phyloP scores from a whole-genome alignment of 2,113 vertebrate species.

The Haemorhous mexicanus region DNA sequence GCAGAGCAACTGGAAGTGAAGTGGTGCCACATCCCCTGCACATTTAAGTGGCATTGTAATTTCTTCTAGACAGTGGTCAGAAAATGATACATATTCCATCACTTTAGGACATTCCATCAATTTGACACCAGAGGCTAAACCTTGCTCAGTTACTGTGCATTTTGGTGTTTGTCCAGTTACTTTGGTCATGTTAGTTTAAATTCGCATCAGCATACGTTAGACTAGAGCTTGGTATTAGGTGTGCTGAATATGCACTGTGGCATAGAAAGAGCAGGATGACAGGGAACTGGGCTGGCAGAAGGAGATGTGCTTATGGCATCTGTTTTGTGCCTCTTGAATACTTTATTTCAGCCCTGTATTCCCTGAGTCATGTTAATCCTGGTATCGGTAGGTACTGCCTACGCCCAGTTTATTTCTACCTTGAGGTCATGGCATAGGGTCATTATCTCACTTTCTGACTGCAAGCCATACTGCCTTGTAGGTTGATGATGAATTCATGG shows the following conservation, averaged over 20 bases:
- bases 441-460: not conserved
- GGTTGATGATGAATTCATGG: not conserved
- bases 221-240: not conserved
- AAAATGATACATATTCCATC: not conserved
- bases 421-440: not conserved
- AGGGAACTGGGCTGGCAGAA: not conserved
- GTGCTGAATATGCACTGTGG: not conserved
- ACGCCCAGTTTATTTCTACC: not conserved
- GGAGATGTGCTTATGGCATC: not conserved
- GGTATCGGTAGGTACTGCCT: not conserved
- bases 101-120: not conserved
- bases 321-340: not conserved
- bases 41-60: not conserved
- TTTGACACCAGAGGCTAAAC: not conserved
- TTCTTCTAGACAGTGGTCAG: not conserved
- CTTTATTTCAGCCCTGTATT: not conserved
- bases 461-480: not conserved
- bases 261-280: not conserved
- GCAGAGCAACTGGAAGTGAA: not conserved
- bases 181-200: not conserved
- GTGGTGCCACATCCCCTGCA: not conserved
- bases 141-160: not conserved
- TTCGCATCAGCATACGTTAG: rapidly evolving
- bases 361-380: not conserved
- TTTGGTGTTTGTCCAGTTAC: not conserved